A percentile compares a stretch with the other conserved stretches of the same genome.
Conservation (phyloP, 2,797 vertebrate species). For the Sebastes nivosus region DNA sequence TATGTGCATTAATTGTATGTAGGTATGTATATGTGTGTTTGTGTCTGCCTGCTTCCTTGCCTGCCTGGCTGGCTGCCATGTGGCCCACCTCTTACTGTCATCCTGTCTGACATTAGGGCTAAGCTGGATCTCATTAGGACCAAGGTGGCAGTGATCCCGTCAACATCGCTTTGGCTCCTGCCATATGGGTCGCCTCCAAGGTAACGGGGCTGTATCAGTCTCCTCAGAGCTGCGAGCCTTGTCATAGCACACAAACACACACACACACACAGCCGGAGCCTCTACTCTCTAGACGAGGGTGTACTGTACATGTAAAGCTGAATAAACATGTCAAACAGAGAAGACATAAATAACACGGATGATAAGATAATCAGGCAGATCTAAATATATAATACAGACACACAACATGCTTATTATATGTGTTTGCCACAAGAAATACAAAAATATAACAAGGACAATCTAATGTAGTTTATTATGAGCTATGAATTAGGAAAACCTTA, state of each 20-base stretch:
- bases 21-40: slow-evolving; percentile 54
- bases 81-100: slow-evolving; percentile 82
- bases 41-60: slow-evolving; percentile 49
- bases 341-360: slow-evolving; percentile 6
- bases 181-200: slow-evolving; percentile 81
- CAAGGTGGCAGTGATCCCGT: slow-evolving; percentile 83
- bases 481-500: neutral
- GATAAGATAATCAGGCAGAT: slow-evolving; percentile 29
- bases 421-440: neutral
- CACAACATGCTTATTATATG: neutral
- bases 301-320: slow-evolving; percentile 32
- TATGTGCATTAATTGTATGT: slow-evolving; percentile 29
- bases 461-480: neutral
- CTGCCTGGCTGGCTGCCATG: slow-evolving; percentile 69
- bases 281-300: slow-evolving; percentile 36
- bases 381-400: slow-evolving; percentile 13
- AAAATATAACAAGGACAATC: neutral
- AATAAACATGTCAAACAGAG: slow-evolving; percentile 49
- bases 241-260: slow-evolving; percentile 49
- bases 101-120: slow-evolving; percentile 81
- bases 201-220: slow-evolving; percentile 73
- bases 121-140: slow-evolving; percentile 86
- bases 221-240: slow-evolving; percentile 64
- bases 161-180: slow-evolving; percentile 79
- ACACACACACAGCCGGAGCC: slow-evolving; percentile 20